phyloP scores from a whole-genome alignment of 2,888 invertebrate genomes.

The Acrobasis repandana region DNA sequence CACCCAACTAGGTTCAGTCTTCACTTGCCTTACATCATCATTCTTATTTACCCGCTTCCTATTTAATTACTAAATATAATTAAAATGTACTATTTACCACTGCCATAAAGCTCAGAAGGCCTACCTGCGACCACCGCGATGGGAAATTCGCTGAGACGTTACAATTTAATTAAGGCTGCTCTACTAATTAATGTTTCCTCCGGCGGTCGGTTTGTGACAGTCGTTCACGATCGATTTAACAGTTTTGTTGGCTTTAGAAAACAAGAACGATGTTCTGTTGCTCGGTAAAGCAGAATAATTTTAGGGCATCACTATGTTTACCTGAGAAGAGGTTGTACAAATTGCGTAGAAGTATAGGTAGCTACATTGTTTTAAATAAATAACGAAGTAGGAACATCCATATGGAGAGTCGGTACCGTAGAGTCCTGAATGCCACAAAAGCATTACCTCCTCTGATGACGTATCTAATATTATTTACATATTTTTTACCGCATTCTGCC shows the following conservation, averaged over 20 bases:
- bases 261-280: slow-evolving; percentile 36
- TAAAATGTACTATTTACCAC: slow-evolving; percentile 57
- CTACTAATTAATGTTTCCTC: slow-evolving; percentile 64
- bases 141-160: slow-evolving; percentile 76
- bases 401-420: no score
- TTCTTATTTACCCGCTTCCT: slow-evolving; percentile 12
- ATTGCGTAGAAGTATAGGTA: no score
- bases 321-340: no score
- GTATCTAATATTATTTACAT: no score
- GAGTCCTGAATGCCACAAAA: no score
- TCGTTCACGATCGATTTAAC: slow-evolving; percentile 53
- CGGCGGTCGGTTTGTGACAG: slow-evolving; percentile 38
- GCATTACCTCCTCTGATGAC: no score
- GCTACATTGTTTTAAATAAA: no score
- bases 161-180: slow-evolving; percentile 74
- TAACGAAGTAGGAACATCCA: no score
- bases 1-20: not conserved
- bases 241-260: slow-evolving; percentile 47
- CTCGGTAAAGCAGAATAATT: slow-evolving; percentile 34
- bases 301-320: not conserved
- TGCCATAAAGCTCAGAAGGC: slow-evolving; percentile 50
- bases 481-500: no score
- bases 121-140: slow-evolving; percentile 66
- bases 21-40: not conserved
- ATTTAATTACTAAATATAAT: slow-evolving; percentile 44